phyloP scores from a whole-genome alignment of 2,888 invertebrate species.

The Callyntrura guangdongensis region DNA sequence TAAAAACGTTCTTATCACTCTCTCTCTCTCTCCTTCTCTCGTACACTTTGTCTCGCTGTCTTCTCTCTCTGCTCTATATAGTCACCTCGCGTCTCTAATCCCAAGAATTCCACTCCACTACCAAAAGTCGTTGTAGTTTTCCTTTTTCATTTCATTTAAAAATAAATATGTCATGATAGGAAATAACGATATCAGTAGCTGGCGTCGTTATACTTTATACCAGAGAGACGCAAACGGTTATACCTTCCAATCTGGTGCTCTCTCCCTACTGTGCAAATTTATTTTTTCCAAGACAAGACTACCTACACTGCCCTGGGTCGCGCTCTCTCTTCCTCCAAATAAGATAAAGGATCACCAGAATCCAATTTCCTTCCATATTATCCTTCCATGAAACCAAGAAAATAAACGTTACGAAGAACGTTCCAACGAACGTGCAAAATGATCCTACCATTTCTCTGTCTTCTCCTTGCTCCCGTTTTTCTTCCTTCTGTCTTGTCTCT shows the following conservation, averaged over 20 bases:
- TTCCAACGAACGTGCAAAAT: conserved; percentile 35
- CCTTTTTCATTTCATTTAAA: conserved; percentile 36
- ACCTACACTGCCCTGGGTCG: not conserved
- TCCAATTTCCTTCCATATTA: conserved; percentile 47
- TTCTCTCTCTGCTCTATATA: too few relatives aligned
- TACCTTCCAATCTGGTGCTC: not conserved
- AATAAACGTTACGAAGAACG: not conserved
- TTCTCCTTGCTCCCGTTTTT: not conserved
- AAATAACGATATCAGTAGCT: conserved; percentile 10
- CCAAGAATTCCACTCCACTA: not conserved
- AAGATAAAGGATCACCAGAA: not conserved
- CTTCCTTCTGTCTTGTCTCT: not conserved
- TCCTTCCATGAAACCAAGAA: not conserved
- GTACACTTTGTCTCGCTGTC: not conserved
- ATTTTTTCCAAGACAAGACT: not conserved
- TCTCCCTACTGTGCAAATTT: not conserved
- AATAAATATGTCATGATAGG: conserved; percentile 60
- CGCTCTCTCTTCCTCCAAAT: not conserved
- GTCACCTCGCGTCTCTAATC: not conserved
- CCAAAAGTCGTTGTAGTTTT: conserved; percentile 44
- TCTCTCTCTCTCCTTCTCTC: not conserved
- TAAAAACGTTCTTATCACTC: not conserved
- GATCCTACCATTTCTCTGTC: conserved; percentile 5
- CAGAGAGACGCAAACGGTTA: too few relatives aligned
- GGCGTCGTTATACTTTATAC: not conserved